Evolutionary conservation across 2,888 invertebrate species (phyloP), one percentile per base, ranked within the genome.

Genomic region (Thecocarcelia acutangulata): DNA sequence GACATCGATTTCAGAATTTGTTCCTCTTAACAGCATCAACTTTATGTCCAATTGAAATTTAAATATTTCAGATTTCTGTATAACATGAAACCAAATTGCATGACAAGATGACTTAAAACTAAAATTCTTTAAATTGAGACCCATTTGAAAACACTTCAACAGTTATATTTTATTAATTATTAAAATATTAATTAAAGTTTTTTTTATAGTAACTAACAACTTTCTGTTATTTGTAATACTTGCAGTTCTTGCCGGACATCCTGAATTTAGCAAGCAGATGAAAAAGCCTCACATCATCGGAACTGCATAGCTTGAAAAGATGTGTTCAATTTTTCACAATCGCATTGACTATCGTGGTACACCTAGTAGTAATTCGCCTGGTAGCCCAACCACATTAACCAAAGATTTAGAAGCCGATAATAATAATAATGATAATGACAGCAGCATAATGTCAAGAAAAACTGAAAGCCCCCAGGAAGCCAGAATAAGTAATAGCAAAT

Each of bases 261-360:
- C 2, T 33, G 8, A 42, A 48, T 1, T 13, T 37, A 42, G 17
- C 8, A 6, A 33, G 15, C 11, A 44, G n/a, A 1, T 11, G 24
- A 13, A 12, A 15, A 28, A 13, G 3, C 17, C 13, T 40, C 17
- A 44, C 42, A n/a, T 59, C 48, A 8, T n/a, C n/a, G 1, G 52
- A 37, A 2, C 13, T 44, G 3, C 3, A 3, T 3, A 2, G 8
- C 48, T 42, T 33, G 4, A 24, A 48, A 76, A 83, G 80, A 90
- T 90, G 89, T 90, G 89, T 86, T 90, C 89, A 82, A 89, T 90
- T 85, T 90, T 90, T 87, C 89, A 89, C 72, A 90, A 90, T 84
- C 90, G 89, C 80, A 89, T 90, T 79, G 89, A 90, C 84, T 90
- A 90, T 84, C 88, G 90, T 58, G 90, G 90, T 83, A 87, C 88